Conservation (phyloP, 2,797 vertebrate species). For the Bufotes viridis region DNA sequence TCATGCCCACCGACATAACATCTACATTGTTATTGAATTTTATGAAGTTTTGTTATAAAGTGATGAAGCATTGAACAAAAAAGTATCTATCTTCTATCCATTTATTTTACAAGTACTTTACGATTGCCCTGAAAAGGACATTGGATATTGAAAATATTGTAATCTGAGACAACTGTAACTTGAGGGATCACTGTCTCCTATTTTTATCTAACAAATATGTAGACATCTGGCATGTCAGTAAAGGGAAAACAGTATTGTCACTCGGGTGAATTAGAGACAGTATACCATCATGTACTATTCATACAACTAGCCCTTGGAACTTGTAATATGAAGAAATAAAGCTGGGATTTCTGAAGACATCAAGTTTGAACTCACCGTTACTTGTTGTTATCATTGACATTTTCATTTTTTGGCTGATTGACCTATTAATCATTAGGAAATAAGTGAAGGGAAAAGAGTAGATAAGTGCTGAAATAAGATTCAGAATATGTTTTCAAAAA, state of each 20-base stretch:
- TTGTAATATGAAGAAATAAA: neutral
- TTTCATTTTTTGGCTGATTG: neutral
- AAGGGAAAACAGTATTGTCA: neutral
- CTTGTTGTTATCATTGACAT: neutral
- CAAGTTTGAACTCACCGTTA: neutral
- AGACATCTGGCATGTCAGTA: neutral
- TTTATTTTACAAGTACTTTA: no score
- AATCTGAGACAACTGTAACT: no score
- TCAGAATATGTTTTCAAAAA: constrained; percentile 2
- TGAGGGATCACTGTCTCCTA: no score
- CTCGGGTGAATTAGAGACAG: neutral
- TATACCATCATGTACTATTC: neutral
- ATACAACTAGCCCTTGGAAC: neutral
- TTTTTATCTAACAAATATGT: neutral
- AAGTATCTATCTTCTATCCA: no score
- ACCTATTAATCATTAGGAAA: constrained; percentile 1
- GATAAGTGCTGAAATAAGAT: constrained; percentile 20
- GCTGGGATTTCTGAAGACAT: neutral
- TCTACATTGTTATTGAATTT: no score
- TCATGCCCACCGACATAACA: no score
- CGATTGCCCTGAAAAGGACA: no score
- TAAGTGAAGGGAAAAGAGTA: constrained; percentile 11
- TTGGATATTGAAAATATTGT: no score
- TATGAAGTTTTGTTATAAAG: no score
- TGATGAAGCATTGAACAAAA: no score